phyloP scores from a whole-genome alignment of 2,888 invertebrate genomes.

The Macaria liturata region DNA sequence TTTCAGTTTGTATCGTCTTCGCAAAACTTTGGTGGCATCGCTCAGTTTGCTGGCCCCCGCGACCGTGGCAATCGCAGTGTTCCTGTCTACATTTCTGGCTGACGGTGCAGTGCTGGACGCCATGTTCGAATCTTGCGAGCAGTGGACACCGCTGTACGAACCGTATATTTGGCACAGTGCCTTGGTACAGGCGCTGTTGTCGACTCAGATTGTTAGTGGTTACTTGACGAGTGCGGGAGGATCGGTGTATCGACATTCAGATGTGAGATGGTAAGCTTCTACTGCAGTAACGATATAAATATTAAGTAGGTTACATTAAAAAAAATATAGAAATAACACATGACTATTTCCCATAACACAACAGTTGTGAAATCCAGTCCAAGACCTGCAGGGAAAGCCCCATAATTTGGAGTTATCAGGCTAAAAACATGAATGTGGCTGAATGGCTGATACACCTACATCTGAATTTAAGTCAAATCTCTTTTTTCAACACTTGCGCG shows the following conservation, averaged over 20 bases:
- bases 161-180: constrained; percentile 85
- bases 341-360: too few species aligned
- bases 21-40: constrained; percentile 75
- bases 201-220: constrained; percentile 85
- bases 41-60: constrained; percentile 63
- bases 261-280: constrained; percentile 84
- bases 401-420: too few species aligned
- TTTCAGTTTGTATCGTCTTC: constrained; percentile 78
- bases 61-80: constrained; percentile 59
- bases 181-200: constrained; percentile 85
- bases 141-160: constrained; percentile 63
- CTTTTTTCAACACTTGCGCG: too few species aligned
- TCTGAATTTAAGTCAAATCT: too few species aligned
- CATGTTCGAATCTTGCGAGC: constrained; percentile 68
- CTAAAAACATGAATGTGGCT: too few species aligned
- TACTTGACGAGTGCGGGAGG: constrained; percentile 86
- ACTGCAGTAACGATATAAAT: background rate
- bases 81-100: constrained; percentile 66
- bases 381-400: too few species aligned
- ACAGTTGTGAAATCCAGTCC: too few species aligned
- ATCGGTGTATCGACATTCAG: constrained; percentile 84
- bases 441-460: too few species aligned
- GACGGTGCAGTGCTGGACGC: constrained; percentile 53
- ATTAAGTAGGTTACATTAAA: background rate
- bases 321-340: background rate